These are phyloP conservation scores for Cylas formicarius DNA, from an alignment of 1,140 invertebrate species.

Conservation along the genomic window DNA sequence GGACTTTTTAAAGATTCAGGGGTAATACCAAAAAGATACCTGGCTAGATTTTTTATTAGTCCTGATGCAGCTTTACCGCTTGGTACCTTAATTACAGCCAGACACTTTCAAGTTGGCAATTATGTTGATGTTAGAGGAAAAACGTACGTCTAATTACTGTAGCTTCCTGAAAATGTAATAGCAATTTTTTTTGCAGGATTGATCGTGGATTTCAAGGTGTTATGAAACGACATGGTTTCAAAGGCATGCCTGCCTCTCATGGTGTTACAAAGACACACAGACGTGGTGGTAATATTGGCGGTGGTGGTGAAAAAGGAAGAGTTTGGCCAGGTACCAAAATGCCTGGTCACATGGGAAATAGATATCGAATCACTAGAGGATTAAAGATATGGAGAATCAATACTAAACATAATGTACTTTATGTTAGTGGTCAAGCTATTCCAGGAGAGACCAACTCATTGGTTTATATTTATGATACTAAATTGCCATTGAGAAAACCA, in stretches of 20 bases:
- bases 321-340: conserved; percentile 94
- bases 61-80: conserved; percentile 80
- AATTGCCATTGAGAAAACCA: conserved; percentile 54
- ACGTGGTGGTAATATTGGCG: conserved; percentile 82
- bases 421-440: conserved; percentile 70
- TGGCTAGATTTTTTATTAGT: conserved; percentile 80
- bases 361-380: conserved; percentile 63
- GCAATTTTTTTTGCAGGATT: conserved; percentile 52
- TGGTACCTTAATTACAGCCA: conserved; percentile 81
- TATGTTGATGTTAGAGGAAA: conserved; percentile 83
- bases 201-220: conserved; percentile 98
- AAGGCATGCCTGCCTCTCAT: conserved; percentile 86
- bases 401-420: conserved; percentile 89
- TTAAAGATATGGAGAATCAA: conserved; percentile 85
- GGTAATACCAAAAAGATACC: conserved; percentile 77
- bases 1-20: conserved; percentile 79
- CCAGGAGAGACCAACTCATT: conserved; percentile 76
- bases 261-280: conserved; percentile 94
- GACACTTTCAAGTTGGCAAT: conserved; percentile 89
- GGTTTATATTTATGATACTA: conserved; percentile 75
- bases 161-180: conserved; percentile 7
- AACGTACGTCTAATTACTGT: conserved; percentile 64
- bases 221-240: conserved; percentile 92
- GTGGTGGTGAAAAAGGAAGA: conserved; percentile 71
- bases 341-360: conserved; percentile 95